Percentiles rank a stretch among this genome's conserved stretches.
Conservation (phyloP, 2,113 vertebrate genomes). For the Apaloderma vittatum region DNA sequence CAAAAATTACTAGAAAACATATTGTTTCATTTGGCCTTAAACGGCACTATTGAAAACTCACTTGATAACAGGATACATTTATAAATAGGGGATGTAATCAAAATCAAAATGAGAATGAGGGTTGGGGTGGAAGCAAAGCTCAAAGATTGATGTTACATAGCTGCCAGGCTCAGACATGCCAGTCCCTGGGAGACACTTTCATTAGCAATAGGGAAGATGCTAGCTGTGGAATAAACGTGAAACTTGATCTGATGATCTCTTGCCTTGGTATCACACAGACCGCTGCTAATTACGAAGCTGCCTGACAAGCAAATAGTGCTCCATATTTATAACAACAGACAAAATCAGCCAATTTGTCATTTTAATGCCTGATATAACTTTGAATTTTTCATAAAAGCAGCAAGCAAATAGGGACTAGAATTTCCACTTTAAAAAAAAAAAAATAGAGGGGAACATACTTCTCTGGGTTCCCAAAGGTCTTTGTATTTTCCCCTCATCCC, state of each 20-base stretch:
- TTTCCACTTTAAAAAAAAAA: neutral
- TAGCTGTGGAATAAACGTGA: constrained; percentile 54
- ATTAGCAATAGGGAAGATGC: constrained; percentile 43
- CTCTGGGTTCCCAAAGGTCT: neutral
- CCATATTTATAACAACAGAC: constrained; percentile 50
- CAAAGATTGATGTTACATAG: constrained; percentile 41
- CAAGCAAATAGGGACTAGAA: neutral
- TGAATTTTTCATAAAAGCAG: constrained; percentile 55
- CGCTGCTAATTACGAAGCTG: constrained; percentile 55
- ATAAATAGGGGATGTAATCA: constrained; percentile 42
- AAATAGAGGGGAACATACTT: neutral
- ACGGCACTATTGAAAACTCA: neutral
- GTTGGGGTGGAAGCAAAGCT: constrained; percentile 48
- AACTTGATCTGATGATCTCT: constrained; percentile 65
- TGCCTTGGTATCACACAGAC: constrained; percentile 54
- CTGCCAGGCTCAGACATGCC: constrained; percentile 55
- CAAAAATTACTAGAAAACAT: neutral
- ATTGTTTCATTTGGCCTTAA: neutral
- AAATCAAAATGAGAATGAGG: constrained; percentile 51
- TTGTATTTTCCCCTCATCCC: neutral
- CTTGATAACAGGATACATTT: constrained; percentile 7
- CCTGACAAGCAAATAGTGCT: constrained; percentile 55
- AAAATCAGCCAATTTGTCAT: constrained; percentile 57
- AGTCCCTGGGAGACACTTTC: constrained; percentile 61
- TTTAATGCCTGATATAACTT: constrained; percentile 42